A percentile compares a stretch with the other conserved stretches of the same genome.
Evolutionary conservation across 2,797 vertebrate species (phyloP).

Genomic region (Mormyrops attenuatus): DNA sequence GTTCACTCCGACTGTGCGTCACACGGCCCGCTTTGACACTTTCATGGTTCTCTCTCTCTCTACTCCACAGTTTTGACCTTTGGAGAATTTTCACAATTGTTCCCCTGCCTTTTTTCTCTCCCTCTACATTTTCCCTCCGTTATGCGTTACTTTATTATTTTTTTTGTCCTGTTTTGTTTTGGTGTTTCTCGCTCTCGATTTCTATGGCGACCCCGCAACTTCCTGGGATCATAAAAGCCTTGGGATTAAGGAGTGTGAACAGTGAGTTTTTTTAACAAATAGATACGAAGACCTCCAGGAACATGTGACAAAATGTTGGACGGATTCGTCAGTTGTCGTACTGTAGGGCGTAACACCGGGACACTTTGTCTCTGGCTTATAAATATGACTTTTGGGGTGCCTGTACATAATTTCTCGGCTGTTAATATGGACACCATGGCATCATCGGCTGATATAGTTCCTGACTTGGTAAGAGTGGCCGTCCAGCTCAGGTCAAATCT

Average conservation of each 20-base stretch:
- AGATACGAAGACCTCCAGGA: slow-evolving; percentile 66
- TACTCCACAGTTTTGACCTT: slow-evolving; percentile 50
- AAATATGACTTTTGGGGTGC: background rate
- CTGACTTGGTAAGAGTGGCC: background rate
- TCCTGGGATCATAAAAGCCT: slow-evolving; percentile 65
- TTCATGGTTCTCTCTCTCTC: slow-evolving; percentile 46
- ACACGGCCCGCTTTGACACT: slow-evolving; percentile 63
- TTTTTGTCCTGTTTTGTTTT: slow-evolving; percentile 63
- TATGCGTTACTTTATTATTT: background rate
- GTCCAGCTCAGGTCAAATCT: background rate
- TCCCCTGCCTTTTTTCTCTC: slow-evolving; percentile 38
- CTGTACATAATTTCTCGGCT: too few relatives aligned
- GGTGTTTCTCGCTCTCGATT: slow-evolving; percentile 62
- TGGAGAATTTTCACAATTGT: slow-evolving; percentile 58
- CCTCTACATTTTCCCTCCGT: slow-evolving; percentile 8
- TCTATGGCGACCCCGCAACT: slow-evolving; percentile 67
- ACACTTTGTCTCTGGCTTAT: background rate
- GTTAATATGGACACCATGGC: background rate
- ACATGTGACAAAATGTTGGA: slow-evolving; percentile 44
- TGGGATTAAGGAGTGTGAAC: slow-evolving; percentile 67
- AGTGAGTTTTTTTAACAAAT: slow-evolving; percentile 67
- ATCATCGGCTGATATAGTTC: background rate
- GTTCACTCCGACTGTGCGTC: slow-evolving; percentile 58
- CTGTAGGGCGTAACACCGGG: slow-evolving; percentile 42
- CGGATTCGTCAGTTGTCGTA: slow-evolving; percentile 66